Conservation (phyloP, 2,888 invertebrate genomes). For the Ganaspis brasiliensis region DNA sequence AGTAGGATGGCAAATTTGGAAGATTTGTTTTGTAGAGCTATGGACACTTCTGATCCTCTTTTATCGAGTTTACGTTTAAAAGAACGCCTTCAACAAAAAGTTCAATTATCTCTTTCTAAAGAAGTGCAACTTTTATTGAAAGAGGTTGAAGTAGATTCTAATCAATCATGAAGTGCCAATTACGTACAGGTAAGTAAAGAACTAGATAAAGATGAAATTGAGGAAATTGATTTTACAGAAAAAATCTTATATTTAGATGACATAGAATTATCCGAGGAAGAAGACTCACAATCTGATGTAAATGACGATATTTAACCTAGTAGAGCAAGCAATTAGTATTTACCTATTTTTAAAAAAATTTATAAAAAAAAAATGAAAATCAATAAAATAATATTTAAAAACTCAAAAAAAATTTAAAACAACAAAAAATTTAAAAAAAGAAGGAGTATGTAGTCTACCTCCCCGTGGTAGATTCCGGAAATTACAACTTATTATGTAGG, state of each 20-base stretch:
- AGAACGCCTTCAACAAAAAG: neutral
- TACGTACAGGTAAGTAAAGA: neutral
- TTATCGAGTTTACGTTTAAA: conserved; percentile 1
- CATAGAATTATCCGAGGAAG: conserved; percentile 2
- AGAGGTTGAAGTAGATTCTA: neutral
- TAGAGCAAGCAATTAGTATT: neutral
- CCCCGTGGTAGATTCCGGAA: no score
- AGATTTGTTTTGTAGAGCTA: neutral
- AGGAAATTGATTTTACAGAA: conserved; percentile 1
- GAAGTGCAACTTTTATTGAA: neutral
- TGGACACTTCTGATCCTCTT: conserved; percentile 4
- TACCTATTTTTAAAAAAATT: neutral
- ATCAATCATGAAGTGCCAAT: neutral
- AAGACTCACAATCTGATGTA: neutral
- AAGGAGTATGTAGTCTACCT: neutral
- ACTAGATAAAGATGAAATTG: neutral
- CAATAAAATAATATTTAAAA: neutral
- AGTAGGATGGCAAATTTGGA: neutral
- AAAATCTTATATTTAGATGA: neutral
- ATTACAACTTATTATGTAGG: no score
- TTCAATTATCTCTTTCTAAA: neutral
- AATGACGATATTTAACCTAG: neutral
- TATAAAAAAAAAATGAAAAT: neutral
- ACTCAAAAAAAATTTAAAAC: neutral
- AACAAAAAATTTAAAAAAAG: neutral